phyloP scores from a whole-genome alignment of 2,113 vertebrate genomes.

The Cynoglossus semilaevis region DNA sequence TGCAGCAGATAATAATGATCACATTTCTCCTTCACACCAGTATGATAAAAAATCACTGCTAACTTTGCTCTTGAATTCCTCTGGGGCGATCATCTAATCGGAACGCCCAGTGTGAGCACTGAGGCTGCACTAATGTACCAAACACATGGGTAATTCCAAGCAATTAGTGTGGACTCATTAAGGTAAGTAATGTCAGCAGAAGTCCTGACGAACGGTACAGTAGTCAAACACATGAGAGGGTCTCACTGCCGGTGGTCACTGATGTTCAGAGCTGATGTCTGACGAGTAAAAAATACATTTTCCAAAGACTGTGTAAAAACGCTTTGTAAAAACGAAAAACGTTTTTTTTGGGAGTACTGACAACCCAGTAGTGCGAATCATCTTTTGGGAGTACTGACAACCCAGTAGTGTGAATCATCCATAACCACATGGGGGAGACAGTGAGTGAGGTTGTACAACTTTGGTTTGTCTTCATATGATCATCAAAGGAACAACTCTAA shows the following conservation, averaged over 20 bases:
- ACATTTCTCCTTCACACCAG: slow-evolving; percentile 15
- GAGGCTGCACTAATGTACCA: slow-evolving; percentile 71
- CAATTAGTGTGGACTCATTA: slow-evolving; percentile 73
- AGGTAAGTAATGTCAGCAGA: slow-evolving; percentile 70
- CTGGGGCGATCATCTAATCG: slow-evolving; percentile 41
- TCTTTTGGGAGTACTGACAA: no score
- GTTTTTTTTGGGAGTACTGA: no score
- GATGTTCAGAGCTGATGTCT: slow-evolving; percentile 19
- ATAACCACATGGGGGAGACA: no score
- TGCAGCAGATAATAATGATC: slow-evolving; percentile 13
- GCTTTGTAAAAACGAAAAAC: no score
- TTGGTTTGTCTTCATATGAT: no score
- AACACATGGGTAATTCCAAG: slow-evolving; percentile 72
- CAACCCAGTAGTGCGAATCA: no score
- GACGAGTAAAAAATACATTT: slow-evolving; percentile 15
- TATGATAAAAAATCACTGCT: slow-evolving; percentile 24
- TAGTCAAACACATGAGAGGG: slow-evolving; percentile 39
- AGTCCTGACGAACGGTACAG: slow-evolving; percentile 61
- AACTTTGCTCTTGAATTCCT: slow-evolving; percentile 32
- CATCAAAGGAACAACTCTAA: no score
- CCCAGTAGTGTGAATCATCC: no score
- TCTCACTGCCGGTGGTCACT: slow-evolving; percentile 13
- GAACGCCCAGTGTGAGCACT: slow-evolving; percentile 52
- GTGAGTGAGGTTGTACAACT: no score
- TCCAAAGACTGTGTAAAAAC: no score